Conservation (phyloP, 64 coral and sea anemone genomes). For the Exaiptasia diaphana region DNA sequence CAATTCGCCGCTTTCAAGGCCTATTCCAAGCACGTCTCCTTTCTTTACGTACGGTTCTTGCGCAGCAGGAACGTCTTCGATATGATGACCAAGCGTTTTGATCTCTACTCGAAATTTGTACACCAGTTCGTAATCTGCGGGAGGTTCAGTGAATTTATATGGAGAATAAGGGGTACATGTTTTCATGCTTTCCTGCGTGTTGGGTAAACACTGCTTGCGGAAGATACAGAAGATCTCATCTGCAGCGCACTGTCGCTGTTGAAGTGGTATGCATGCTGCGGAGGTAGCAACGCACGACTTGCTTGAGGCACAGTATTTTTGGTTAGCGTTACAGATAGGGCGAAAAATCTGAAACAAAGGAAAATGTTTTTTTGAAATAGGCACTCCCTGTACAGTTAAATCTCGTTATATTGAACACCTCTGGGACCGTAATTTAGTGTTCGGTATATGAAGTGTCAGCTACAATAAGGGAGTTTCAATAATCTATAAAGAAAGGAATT, state of each 20-base stretch:
- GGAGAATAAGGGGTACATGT: conserved; percentile 6
- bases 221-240: conserved; percentile 61
- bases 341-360: conserved; percentile 56
- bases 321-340: conserved; percentile 26
- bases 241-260: conserved; percentile 31
- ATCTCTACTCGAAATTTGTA: conserved; percentile 47
- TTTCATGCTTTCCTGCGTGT: conserved; percentile 42
- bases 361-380: background rate
- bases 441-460: too few relatives aligned
- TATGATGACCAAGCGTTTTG: conserved; percentile 57
- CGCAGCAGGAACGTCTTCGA: conserved; percentile 13
- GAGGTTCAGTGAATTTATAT: conserved; percentile 48
- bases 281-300: conserved; percentile 33
- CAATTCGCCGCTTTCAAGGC: conserved; percentile 38
- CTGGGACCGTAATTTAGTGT: too few relatives aligned
- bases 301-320: conserved; percentile 66
- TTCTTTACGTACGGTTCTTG: conserved; percentile 45
- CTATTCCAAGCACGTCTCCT: conserved; percentile 73
- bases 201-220: conserved; percentile 54
- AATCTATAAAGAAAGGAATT: too few relatives aligned
- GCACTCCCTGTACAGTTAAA: too few relatives aligned
- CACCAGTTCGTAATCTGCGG: conserved; percentile 60
- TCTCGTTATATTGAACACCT: too few relatives aligned
- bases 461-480: too few relatives aligned
- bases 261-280: background rate